phyloP scores from a whole-genome alignment of 1,140 invertebrate genomes.

The Drosophila littoralis region DNA sequence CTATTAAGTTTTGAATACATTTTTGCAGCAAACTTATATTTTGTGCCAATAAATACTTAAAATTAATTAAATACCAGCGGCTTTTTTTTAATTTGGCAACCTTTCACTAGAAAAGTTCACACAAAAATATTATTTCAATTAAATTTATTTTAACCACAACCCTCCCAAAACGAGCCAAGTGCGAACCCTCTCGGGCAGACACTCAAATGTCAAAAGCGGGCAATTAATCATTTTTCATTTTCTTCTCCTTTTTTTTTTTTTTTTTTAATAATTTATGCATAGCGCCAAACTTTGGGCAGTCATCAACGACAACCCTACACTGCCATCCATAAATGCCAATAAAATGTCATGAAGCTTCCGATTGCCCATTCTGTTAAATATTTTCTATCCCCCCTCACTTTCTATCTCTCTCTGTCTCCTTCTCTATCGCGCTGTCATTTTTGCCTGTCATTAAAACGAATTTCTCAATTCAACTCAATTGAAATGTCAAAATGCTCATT shows the following conservation, averaged over 20 bases:
- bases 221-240: constrained; percentile 50
- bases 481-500: constrained; percentile 69
- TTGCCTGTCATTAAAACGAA: constrained; percentile 54
- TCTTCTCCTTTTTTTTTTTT: neutral
- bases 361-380: constrained; percentile 6
- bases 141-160: constrained; percentile 25
- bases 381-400: neutral
- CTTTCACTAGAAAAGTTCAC: constrained; percentile 4
- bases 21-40: neutral
- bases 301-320: constrained; percentile 35
- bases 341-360: constrained; percentile 38
- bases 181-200: neutral
- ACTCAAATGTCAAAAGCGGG: constrained; percentile 39
- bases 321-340: constrained; percentile 52
- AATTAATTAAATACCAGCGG: neutral
- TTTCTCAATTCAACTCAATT: constrained; percentile 60
- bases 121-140: constrained; percentile 39
- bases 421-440: neutral
- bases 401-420: neutral
- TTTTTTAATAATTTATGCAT: constrained; percentile 46
- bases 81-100: constrained; percentile 8
- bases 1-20: neutral
- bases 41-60: neutral
- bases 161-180: neutral
- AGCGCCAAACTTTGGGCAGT: constrained; percentile 29